These are phyloP conservation scores for Agriopis aurantiaria DNA, from an alignment of 2,888 invertebrate species.

Conservation along the genomic window DNA sequence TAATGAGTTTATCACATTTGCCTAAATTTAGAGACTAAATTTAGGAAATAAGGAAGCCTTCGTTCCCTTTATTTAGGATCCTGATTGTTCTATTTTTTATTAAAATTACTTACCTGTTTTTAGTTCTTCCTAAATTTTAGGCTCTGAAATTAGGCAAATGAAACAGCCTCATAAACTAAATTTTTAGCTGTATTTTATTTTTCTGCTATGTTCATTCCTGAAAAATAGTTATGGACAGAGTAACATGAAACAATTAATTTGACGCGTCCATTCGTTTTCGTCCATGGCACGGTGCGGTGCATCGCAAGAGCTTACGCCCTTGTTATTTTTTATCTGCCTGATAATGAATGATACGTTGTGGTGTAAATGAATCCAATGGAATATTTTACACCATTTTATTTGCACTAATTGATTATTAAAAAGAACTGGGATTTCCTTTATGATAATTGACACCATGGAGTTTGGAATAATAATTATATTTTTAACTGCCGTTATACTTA, in stretches of 20 bases:
- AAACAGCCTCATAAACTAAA: too few relatives aligned
- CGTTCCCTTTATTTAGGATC: too few relatives aligned
- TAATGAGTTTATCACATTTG: too few relatives aligned
- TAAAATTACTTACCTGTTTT: too few relatives aligned
- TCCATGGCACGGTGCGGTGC: background rate
- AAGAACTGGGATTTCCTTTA: conserved; percentile 36
- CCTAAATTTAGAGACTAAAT: too few relatives aligned
- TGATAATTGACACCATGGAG: conserved; percentile 9
- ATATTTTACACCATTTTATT: conserved; percentile 35
- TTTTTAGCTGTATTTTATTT: too few relatives aligned
- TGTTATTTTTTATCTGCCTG: background rate
- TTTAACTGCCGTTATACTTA: background rate
- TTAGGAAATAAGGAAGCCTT: too few relatives aligned
- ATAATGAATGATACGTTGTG: conserved; percentile 22
- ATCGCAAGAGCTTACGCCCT: background rate
- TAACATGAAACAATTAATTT: background rate
- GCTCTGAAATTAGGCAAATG: too few relatives aligned
- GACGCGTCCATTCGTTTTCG: background rate
- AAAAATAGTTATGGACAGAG: background rate
- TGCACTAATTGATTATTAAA: conserved; percentile 22
- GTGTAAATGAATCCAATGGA: conserved; percentile 43
- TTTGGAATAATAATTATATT: conserved; percentile 9
- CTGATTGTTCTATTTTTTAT: too few relatives aligned
- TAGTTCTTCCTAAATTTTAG: too few relatives aligned
- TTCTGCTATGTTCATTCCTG: too few relatives aligned